Conservation (phyloP, 2,113 vertebrate genomes). For the Rutilus rutilus region DNA sequence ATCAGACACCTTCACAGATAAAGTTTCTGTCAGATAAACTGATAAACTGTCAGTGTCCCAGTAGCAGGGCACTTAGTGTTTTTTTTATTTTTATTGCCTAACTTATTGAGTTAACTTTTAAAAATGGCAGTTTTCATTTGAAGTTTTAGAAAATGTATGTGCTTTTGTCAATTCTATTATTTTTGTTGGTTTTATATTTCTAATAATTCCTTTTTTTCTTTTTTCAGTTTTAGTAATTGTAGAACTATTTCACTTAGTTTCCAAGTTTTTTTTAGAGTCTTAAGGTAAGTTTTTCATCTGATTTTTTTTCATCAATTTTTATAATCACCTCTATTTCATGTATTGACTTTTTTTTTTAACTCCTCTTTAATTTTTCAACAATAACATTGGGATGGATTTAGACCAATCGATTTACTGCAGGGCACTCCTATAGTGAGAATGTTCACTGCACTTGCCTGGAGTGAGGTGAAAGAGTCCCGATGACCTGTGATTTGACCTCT, state of each 20-base stretch:
- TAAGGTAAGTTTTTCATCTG: not conserved
- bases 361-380: no score
- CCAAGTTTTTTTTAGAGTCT: not conserved
- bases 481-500: slow-evolving; percentile 65
- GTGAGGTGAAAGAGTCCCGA: slow-evolving; percentile 77
- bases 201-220: not conserved
- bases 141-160: not conserved
- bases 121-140: not conserved
- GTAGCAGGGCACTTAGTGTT: no score
- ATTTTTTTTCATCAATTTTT: no score
- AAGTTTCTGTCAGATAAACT: not conserved
- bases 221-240: not conserved
- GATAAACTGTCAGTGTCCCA: no score
- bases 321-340: no score
- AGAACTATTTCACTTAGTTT: not conserved
- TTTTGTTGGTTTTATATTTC: not conserved
- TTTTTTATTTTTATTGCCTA: not conserved
- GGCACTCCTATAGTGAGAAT: not conserved
- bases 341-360: no score
- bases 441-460: slow-evolving; percentile 67
- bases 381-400: not conserved
- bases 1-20: slow-evolving; percentile 78
- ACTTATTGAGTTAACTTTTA: not conserved
- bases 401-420: not conserved
- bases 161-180: not conserved